Conservation (phyloP, 2,797 vertebrate species). For the Argyrosomus regius region DNA sequence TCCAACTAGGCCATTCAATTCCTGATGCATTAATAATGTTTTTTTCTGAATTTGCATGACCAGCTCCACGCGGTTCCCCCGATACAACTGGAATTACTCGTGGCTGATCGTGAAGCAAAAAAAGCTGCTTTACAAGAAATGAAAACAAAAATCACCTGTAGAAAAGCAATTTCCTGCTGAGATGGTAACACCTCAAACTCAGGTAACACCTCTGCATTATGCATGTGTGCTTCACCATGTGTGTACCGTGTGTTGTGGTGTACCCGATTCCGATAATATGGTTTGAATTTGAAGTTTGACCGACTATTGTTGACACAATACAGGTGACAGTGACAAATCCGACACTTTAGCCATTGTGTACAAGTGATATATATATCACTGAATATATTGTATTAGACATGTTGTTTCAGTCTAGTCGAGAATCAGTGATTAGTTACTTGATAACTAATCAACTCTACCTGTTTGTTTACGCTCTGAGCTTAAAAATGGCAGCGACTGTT, state of each 20-base stretch:
- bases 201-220: constrained; percentile 59
- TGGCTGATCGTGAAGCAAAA: constrained; percentile 30
- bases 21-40: constrained; percentile 10
- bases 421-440: background rate
- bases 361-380: background rate
- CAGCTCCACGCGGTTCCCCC: constrained; percentile 1
- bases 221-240: constrained; percentile 27
- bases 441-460: constrained; percentile 30
- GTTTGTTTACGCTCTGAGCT: constrained; percentile 16
- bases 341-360: constrained; percentile 17
- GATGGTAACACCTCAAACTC: constrained; percentile 58
- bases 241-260: constrained; percentile 27
- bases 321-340: constrained; percentile 10
- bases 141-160: constrained; percentile 48
- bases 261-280: constrained; percentile 35
- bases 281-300: constrained; percentile 50
- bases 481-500: constrained; percentile 3
- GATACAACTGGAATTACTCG: constrained; percentile 25
- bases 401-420: constrained; percentile 1
- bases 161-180: constrained; percentile 74
- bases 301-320: background rate
- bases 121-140: constrained; percentile 33
- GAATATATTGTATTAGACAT: constrained; percentile 1
- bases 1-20: constrained; percentile 8
- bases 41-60: constrained; percentile 43